Evolutionary conservation across 2,888 invertebrate species (phyloP).

Genomic region (Crematogaster levior): DNA sequence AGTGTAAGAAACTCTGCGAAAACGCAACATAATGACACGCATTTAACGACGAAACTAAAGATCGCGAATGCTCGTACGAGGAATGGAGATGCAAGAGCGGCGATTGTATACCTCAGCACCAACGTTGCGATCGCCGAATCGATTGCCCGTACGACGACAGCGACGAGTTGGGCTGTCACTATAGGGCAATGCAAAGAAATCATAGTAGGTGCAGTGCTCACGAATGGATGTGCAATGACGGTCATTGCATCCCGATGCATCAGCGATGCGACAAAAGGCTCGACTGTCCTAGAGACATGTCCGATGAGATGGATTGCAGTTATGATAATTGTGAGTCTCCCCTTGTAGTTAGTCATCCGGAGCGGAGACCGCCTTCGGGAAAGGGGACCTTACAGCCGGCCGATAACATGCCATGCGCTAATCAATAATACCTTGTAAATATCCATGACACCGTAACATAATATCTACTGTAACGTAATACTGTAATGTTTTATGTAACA

Average conservation of each 20-base stretch:
- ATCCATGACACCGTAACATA: slow-evolving; percentile 38
- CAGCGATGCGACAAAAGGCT: slow-evolving; percentile 90
- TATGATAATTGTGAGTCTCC: slow-evolving; percentile 58
- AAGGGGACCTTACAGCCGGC: slow-evolving; percentile 7
- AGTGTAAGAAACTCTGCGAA: slow-evolving; percentile 3
- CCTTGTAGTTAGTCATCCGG: slow-evolving; percentile 2
- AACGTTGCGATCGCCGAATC: slow-evolving; percentile 90
- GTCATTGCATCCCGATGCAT: slow-evolving; percentile 90
- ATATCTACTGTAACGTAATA: slow-evolving; percentile 33
- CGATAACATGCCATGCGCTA: slow-evolving; percentile 42
- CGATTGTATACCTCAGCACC: slow-evolving; percentile 90
- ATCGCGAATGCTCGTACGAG: slow-evolving; percentile 85
- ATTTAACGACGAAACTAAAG: slow-evolving; percentile 36
- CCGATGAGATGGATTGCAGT: slow-evolving; percentile 93
- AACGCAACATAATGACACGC: slow-evolving; percentile 20
- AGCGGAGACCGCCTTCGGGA: slow-evolving; percentile 16
- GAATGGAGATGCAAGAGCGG: slow-evolving; percentile 92
- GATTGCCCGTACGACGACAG: slow-evolving; percentile 94
- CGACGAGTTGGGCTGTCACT: slow-evolving; percentile 92
- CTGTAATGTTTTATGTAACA: slow-evolving; percentile 24
- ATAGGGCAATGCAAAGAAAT: slow-evolving; percentile 34
- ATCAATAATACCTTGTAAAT: slow-evolving; percentile 51
- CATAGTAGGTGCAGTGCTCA: slow-evolving; percentile 66
- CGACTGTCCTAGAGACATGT: slow-evolving; percentile 93
- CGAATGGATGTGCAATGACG: slow-evolving; percentile 92